Evolutionary conservation across 2,113 vertebrate species (phyloP), one percentile per base, ranked within the genome.

Genomic region (Leuciscus idus): DNA sequence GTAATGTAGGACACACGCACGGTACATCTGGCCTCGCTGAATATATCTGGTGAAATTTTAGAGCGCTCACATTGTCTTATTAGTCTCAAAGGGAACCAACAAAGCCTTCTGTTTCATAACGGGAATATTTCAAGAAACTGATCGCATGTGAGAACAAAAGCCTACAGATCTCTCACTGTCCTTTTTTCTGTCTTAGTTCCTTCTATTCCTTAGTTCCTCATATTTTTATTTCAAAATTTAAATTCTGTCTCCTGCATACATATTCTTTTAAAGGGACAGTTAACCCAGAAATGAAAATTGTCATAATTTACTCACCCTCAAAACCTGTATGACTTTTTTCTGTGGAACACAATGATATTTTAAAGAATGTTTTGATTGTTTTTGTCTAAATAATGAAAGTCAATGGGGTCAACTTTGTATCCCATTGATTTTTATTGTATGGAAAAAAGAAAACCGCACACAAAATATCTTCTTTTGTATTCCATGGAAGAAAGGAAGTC

Each of bases 21-120:
- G 0, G 78, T 43, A 62, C 78, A 80, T 80, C 78, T 80, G 78
- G 57, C 78, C 43, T 50, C 61, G 1, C 61, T 82, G 62, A 82
- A 81, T 19, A 48, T 61, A 59, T 81, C 57, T 43, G 33, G 55
- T 81, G 59, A 66, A 66, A 48, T 81, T 19, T 64, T 64, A 81
- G 33, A 46, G 59, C 8, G 2, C 19, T 39, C 13, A 6, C 39
- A 48, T 64, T 81, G 78, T 81, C 36, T 64, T 28, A 81, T 62
- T 81, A 80, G 78, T 48, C 39, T 48, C 33, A 62, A 19, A 64
- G 59, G 79, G 36, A 81, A 81, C 11, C 59, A 48, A 81, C 3
- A 6, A 80, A 80, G 21, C 33, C 19, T 33, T 55, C 28, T 57
- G 15, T 80, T 79, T 57, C 55, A 43, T 61, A 64, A 21, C 4